Base-by-base conservation (phyloP, 2,113 vertebrate genomes). In the Oryzias javanicus region DNA sequence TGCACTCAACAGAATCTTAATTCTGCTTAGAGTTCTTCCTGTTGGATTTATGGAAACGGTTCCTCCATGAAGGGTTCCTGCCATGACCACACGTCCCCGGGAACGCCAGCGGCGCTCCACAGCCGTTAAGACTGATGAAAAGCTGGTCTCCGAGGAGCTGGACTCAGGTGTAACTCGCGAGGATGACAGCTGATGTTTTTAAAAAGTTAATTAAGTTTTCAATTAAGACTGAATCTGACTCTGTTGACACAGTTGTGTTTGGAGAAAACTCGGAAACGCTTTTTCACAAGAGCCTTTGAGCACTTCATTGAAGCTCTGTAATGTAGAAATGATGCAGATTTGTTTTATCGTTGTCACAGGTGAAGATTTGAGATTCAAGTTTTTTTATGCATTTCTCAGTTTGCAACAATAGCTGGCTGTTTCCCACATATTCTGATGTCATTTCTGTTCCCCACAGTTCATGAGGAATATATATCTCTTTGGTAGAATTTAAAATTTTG, bases 141-240 rank as follows among this genome's bases (percentile, higher is more conserved):
- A 93, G 92, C 81, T 78, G 77, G 86, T 92, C 95, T 87, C 94
- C 1, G 41, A 93, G 92, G 94, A 93, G 74, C 60, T 74, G 74
- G 81, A 79, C 82, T 89, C 84, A 90, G 92, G 90, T 92, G 91
- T 93, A 94, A 94, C 93, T 92, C 91, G 91, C 91, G 85, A 91
- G 93, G 94, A 91, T 94, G 94, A 94, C 94, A 96, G 94, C 94
- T 94, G 95, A 96, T 94, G 94, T 92, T 94, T 94, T 95, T 91
- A 92, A 91, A 93, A 95, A 97, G 93, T 95, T 95, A 96, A 97
- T 97, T 98, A 95, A 95, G 92, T 96, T 97, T 95, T 94, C 94
- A 95, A 96, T 98, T 95, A 96, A 89, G 92, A 90, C 90, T 64
- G 60, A 91, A 88, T 94, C 92, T 93, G 94, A 93, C 90, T 89